Evolutionary conservation across 2,888 invertebrate species (phyloP).

Genomic region (Campopleginae sp.): DNA sequence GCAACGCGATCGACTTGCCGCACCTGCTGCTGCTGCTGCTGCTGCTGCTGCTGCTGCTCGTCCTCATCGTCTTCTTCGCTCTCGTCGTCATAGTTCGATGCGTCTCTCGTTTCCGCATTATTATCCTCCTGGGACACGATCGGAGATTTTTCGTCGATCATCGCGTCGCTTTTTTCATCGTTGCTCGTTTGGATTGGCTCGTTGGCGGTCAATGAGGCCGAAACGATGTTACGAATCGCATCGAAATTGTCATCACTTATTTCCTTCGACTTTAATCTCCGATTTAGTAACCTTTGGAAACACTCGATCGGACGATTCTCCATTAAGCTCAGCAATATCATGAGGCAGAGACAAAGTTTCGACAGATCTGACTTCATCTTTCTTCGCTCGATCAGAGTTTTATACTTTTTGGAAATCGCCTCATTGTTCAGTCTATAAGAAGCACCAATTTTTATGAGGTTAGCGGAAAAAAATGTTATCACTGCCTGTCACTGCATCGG

Average conservation of each 20-base stretch:
- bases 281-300: constrained; percentile 71
- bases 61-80: constrained; percentile 37
- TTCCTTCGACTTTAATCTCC: constrained; percentile 58
- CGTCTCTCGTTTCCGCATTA: constrained; percentile 37
- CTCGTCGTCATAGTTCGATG: constrained; percentile 49
- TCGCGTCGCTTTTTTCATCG: constrained; percentile 44
- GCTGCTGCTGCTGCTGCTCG: not conserved
- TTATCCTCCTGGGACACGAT: constrained; percentile 2
- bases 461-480: constrained; percentile 36
- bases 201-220: constrained; percentile 46
- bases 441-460: constrained; percentile 18
- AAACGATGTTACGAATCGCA: constrained; percentile 52
- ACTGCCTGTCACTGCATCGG: constrained; percentile 46
- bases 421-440: not conserved
- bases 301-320: constrained; percentile 44
- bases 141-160: constrained; percentile 30
- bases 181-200: not conserved
- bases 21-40: not conserved
- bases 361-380: constrained; percentile 69
- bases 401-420: constrained; percentile 30
- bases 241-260: constrained; percentile 61
- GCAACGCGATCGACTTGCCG: constrained; percentile 41
- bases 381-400: constrained; percentile 23
- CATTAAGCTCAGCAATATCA: constrained; percentile 64
- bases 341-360: constrained; percentile 49